A percentile compares a stretch with the other conserved stretches of the same genome.
phyloP scores from a whole-genome alignment of 1,140 invertebrate genomes.

The Lepidostoma basale region DNA sequence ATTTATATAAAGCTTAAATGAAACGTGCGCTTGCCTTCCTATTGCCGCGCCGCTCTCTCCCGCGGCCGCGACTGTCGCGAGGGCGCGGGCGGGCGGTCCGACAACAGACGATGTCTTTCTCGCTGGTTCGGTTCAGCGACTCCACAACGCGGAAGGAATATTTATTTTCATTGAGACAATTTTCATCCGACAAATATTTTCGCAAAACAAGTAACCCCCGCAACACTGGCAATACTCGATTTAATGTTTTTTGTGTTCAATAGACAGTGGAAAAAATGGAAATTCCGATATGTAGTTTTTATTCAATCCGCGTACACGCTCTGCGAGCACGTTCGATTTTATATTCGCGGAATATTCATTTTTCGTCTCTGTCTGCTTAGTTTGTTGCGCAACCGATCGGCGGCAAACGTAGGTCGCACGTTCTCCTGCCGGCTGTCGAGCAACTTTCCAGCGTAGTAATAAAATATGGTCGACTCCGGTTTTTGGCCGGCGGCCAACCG shows the following conservation, averaged over 20 bases:
- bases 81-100: background rate
- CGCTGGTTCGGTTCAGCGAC: background rate
- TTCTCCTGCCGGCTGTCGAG: background rate
- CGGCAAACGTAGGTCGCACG: background rate
- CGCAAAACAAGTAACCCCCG: too few species aligned
- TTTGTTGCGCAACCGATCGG: slow-evolving; percentile 1
- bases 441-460: slow-evolving; percentile 31
- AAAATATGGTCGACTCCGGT: slow-evolving; percentile 30
- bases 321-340: background rate
- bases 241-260: too few species aligned
- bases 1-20: slow-evolving; percentile 7
- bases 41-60: slow-evolving; percentile 14
- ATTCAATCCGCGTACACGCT: slow-evolving; percentile 8
- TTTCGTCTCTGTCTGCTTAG: slow-evolving; percentile 8
- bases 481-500: slow-evolving; percentile 26
- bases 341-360: background rate
- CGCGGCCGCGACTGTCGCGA: background rate
- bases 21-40: slow-evolving; percentile 5
- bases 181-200: too few species aligned
- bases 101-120: too few species aligned
- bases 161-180: too few species aligned
- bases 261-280: background rate
- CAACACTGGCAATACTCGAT: too few species aligned
- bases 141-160: background rate
- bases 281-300: background rate